Evolutionary conservation across 2,797 vertebrate genomes (phyloP), one percentile per base, ranked within the genome.

Genomic region (Apodemus agrarius): DNA sequence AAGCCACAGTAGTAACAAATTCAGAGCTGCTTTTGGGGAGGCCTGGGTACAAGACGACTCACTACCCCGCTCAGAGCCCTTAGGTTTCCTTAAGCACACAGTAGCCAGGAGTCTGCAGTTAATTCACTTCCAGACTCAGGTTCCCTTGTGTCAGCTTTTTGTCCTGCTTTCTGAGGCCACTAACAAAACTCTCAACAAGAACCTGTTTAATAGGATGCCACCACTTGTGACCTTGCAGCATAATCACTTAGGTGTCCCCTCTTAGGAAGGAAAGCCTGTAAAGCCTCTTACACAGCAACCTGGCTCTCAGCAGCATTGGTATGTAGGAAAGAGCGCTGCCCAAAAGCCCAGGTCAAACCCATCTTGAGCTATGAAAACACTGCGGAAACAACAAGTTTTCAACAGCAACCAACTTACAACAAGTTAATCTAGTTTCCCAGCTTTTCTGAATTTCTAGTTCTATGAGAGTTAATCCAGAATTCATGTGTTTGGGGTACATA

Each of bases 401-500:
- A 43, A 43, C 43, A 43, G 43, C 43, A 43, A 63, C 54, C 88
- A 65, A 94, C 22, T n/a, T n/a, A n/a, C 85, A 90, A 49, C 52
- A 54, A 22, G 31, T 40, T 46, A 88, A 88, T 61, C 57, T 31
- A 81, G 75, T 10, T 7, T 81, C 52, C 65, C 46, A n/a, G 40
- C 34, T 90, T 46, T 86, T 29, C 79, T 57, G 93, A 72, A 65
- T 46, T 59, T 92, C 82, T 89, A 76, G 67, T 89, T 86, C 86
- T 52, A 72, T 46, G 40, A 92, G n/a, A 76, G 10, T 59, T 72
- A 29, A 46, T 61, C 24, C 78, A 83, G 19, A 31, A 61, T 74
- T 54, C 61, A 31, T 63, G 49, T 37, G 67, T 46, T 29, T 37
- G 31, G 67, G 6, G 31, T 52, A 59, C 26, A 24, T 22, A 22